These are phyloP conservation scores for Thymelicus lineola DNA, from an alignment of 2,888 invertebrate genomes.

Conservation along the genomic window DNA sequence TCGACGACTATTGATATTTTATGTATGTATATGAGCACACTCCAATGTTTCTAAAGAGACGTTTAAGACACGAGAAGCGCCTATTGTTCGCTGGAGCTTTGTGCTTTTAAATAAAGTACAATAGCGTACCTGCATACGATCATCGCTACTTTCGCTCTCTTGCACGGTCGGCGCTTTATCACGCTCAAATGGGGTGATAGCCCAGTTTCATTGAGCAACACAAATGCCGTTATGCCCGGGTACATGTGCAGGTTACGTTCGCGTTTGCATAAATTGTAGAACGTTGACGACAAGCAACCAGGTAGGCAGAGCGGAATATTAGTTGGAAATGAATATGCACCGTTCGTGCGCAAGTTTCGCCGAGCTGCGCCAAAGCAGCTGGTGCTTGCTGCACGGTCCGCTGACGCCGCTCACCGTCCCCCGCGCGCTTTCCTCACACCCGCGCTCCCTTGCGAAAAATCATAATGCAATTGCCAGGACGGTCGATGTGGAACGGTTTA, in stretches of 20 bases:
- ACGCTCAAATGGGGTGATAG: conserved; percentile 34
- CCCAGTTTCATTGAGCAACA: conserved; percentile 45
- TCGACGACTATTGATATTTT: conserved; percentile 49
- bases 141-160: conserved; percentile 40
- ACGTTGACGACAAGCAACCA: conserved; percentile 44
- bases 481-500: conserved; percentile 81
- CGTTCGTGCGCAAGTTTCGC: conserved; percentile 67
- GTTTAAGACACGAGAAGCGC: conserved; percentile 22
- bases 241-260: conserved; percentile 45
- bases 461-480: conserved; percentile 84
- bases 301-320: conserved; percentile 47
- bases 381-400: conserved; percentile 76
- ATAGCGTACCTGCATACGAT: conserved; percentile 21
- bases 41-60: conserved; percentile 16
- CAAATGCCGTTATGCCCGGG: conserved; percentile 46
- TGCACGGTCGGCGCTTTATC: conserved; percentile 30
- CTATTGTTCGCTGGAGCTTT: conserved; percentile 11
- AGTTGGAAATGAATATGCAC: conserved; percentile 54
- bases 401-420: conserved; percentile 65
- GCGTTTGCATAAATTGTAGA: conserved; percentile 52
- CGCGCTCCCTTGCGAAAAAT: conserved; percentile 83
- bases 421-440: conserved; percentile 59
- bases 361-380: conserved; percentile 70
- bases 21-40: conserved; percentile 38
- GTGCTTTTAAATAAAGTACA: conserved; percentile 13